Base-by-base conservation (phyloP, 2,888 invertebrate species). In the Seira musarum region DNA sequence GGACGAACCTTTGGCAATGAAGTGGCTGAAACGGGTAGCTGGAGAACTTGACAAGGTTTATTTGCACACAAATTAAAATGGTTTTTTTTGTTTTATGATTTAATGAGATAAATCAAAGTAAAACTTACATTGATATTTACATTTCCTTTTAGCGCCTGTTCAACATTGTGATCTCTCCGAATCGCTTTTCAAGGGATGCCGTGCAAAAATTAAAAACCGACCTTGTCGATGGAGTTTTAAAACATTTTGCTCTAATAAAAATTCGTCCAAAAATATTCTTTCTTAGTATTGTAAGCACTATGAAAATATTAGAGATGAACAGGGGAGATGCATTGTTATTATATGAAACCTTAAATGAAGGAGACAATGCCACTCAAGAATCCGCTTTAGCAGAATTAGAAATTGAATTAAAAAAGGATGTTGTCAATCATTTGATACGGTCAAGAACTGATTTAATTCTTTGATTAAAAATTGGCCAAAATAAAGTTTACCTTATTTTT, bases 1-100 rank as follows among this genome's bases (percentile, higher is more conserved):
- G 85, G 83, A 83, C 49, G 46, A 80, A 10, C 63, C 57, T 6
- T 67, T 82, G 17, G 82, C 82, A 6, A 71, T 82, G 10, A 83
- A 74, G 40, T 86, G 86, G 86, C 46, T 85, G 24, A 86, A 86
- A 70, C 68, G 80, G 21, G 35, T 86, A 21, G 83, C 85, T n/a
- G 74, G 82, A 8, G 72, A 72, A 46, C 64, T 85, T 17, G 85
- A 85, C 60, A 73, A 84, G 71, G 85, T 82, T 71, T 70, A 40
- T 30, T 5, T 70, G 10, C 17, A 5, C 60, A 22, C 67, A 40
- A 64, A 61, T 13, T 22, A 19, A 22, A 67, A 1, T 60, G 30
- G 30, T 30, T 30, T 30, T 8, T 30, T 8, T 30, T 8, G 30
- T 30, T 30, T 1, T 35, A 49, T 25, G 49, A 46, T 30, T 35